Conservation (phyloP, 2,797 vertebrate species). For the Aeoliscus strigatus region DNA sequence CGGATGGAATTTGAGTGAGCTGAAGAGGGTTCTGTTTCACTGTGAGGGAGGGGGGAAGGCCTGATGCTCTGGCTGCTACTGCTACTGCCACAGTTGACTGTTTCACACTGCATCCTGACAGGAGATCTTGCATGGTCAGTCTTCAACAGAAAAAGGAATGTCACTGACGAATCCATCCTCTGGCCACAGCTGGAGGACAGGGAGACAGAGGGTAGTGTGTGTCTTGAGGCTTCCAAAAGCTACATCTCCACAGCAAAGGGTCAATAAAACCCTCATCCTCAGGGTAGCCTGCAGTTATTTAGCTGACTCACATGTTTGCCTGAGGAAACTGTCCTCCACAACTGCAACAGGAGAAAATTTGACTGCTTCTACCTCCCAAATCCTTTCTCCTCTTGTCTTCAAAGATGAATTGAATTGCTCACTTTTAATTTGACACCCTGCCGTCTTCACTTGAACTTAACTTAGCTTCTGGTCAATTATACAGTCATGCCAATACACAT, state of each 20-base stretch:
- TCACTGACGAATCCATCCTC: constrained; percentile 16
- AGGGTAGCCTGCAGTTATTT: constrained; percentile 17
- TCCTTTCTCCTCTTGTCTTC: constrained; percentile 2
- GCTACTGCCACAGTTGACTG: too few relatives aligned
- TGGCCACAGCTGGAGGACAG: background rate
- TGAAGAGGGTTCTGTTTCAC: constrained; percentile 57
- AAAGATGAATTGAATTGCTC: too few relatives aligned
- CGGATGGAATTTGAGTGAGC: constrained; percentile 61
- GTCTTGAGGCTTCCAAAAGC: too few relatives aligned
- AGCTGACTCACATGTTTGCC: constrained; percentile 20
- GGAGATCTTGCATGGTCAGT: constrained; percentile 25
- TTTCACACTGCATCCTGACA: constrained; percentile 27
- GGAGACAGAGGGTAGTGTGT: too few relatives aligned
- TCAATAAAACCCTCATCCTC: constrained; percentile 36
- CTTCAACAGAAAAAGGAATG: constrained; percentile 8
- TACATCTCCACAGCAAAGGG: constrained; percentile 35
- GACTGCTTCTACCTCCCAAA: constrained; percentile 5
- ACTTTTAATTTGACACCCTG: too few relatives aligned
- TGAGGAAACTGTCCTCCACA: constrained; percentile 15
- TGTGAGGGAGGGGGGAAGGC: constrained; percentile 1
- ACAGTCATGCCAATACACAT: too few relatives aligned
- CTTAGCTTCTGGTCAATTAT: too few relatives aligned
- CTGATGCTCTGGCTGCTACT: constrained; percentile 15
- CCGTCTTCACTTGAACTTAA: too few relatives aligned
- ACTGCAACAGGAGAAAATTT: constrained; percentile 5